phyloP scores from a whole-genome alignment of 2,113 vertebrate species.

The Aphelocoma coerulescens region DNA sequence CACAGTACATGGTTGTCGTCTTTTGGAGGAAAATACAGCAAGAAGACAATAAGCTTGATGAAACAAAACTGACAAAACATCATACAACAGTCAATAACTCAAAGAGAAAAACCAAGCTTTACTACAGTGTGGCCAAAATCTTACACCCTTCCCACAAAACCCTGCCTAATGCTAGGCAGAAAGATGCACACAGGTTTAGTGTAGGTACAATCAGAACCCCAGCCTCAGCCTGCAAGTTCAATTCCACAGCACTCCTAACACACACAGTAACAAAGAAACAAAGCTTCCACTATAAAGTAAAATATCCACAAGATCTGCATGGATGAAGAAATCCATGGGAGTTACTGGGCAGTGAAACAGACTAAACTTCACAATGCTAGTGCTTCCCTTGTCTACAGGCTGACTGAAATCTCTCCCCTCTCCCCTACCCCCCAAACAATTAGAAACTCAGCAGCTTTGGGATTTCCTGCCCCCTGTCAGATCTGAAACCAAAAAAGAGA shows the following conservation, averaged over 20 bases:
- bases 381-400: background rate
- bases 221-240: background rate
- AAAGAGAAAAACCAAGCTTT: background rate
- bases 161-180: background rate
- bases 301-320: background rate
- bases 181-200: fast-evolving
- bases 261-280: background rate
- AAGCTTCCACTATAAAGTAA: background rate
- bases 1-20: slow-evolving; percentile 89
- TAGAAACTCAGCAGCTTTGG: background rate
- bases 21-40: slow-evolving; percentile 57
- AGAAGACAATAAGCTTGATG: background rate
- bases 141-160: background rate
- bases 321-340: background rate
- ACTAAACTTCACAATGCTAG: background rate
- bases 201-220: background rate
- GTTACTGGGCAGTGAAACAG: background rate
- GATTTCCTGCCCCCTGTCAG: background rate
- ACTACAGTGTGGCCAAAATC: background rate
- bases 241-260: background rate
- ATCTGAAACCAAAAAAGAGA: background rate
- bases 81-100: background rate
- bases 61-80: background rate
- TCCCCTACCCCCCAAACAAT: background rate
- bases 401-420: background rate